Base-by-base conservation (phyloP, 2,888 invertebrate genomes). In the Sesia apiformis region DNA sequence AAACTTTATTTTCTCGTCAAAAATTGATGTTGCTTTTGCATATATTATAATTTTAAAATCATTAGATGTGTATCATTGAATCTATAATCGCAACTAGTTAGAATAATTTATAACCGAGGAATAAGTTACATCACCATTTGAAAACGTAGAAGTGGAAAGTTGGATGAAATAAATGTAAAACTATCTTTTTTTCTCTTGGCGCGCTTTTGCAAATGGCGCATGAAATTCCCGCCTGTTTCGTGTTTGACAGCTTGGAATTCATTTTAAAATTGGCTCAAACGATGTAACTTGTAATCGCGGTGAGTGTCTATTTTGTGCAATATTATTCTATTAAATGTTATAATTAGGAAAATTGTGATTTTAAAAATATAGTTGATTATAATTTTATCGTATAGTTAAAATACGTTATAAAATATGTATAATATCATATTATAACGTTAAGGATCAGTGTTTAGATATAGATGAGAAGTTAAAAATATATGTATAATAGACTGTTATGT, bases 331-430 rank as follows among this genome's bases (percentile, higher is more conserved):
- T 66, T 77, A 72, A 79, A 82, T 81, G 83, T 86, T 84, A 84
- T 56, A 76, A 73, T 81, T 88, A 87, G 86, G 86, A 79, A 72
- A 85, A 87, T 81, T 88, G 88, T 88, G 88, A 88, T 88, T 88
- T 85, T 85, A 84, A 79, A 74, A 76, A 78, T 81, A 86, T 87
- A 86, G 85, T 82, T 78, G 76, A 75, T 78, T 83, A 81, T 80
- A 77, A 75, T 84, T 50, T 84, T 85, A 84, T 80, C 78, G 74
- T 77, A 82, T 50, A 81, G 76, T 78, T 71, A 66, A 57, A 67
- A 72, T 66, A 83, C 66, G 72, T 84, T 84, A 79, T 76, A 81
- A 81, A 75, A 72, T 69, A 73, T 71, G 76, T 84, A 69, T 84
- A 83, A 83, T 83, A 85, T 85, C 81, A 83, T 70, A 50, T 46